These are phyloP conservation scores for Sylvicapra grimmia DNA, from an alignment of 2,113 vertebrate genomes.

Conservation along the genomic window DNA sequence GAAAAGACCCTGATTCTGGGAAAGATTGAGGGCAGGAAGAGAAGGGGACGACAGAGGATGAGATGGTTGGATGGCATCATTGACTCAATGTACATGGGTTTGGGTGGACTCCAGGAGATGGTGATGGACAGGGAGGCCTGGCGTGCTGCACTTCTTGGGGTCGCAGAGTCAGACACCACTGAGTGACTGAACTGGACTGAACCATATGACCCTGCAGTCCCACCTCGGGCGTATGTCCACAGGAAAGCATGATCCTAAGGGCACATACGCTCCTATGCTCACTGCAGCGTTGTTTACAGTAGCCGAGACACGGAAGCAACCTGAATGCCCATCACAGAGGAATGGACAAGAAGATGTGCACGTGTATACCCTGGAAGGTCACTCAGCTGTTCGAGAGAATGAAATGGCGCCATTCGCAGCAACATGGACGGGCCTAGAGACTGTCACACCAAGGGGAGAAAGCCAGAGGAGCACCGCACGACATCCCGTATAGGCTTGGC, in stretches of 20 bases:
- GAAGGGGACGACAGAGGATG: no score
- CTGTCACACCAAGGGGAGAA: rapidly evolving
- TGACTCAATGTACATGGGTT: no score
- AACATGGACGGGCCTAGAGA: not conserved
- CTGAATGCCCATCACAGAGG: not conserved
- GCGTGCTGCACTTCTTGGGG: no score
- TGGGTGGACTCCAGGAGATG: rapidly evolving
- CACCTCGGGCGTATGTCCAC: rapidly evolving
- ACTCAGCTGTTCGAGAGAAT: not conserved
- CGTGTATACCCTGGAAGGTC: rapidly evolving
- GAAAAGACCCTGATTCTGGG: no score
- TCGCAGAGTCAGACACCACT: no score
- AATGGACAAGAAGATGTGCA: rapidly evolving
- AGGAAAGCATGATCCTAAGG: not conserved
- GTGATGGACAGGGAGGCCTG: no score
- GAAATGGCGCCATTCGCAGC: not conserved
- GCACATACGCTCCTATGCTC: rapidly evolving
- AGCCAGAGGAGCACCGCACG: rapidly evolving
- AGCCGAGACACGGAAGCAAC: not conserved
- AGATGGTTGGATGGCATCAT: no score
- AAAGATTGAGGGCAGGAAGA: no score
- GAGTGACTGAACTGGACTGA: no score
- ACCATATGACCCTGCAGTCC: not conserved
- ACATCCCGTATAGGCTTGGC: rapidly evolving
- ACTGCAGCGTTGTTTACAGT: rapidly evolving